Evolutionary conservation across 2,888 invertebrate genomes (phyloP), one percentile per base, ranked within the genome.

Genomic region (Conomelus anceps): DNA sequence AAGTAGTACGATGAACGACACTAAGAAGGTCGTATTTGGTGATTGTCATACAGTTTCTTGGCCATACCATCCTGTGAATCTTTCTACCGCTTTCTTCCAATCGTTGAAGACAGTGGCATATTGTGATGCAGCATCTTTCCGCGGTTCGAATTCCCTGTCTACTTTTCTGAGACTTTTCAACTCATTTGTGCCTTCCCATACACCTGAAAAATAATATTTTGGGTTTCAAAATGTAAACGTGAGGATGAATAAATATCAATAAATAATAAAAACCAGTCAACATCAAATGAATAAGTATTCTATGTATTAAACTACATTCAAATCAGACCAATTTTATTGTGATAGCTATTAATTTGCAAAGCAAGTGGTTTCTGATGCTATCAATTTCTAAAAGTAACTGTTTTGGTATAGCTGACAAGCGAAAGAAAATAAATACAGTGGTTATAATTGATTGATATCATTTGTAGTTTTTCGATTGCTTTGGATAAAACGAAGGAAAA

Each of bases 121-220:
- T 89, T 91, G 91, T 24, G 92, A 91, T 90, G 91, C 92, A 89
- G 92, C 92, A 29, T 92, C 91, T 84, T 92, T 90, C 89, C 93
- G 92, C 0, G 95, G 95, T 90, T 93, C 91, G 91, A 98, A 98
- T 23, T 95, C 93, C 89, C 93, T 94, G 22, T 96, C 96, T 17
- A 96, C 92, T 92, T 94, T 93, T 23, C 96, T 94, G 87, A 96
- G 93, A 11, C 94, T 92, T 89, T 94, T 93, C 23, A 98, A 92
- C 91, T 97, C 96, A 3, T 96, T 95, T 92, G 95, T 95, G 87
- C 94, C 94, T 91, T 95, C 95, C 97, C 97, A 98, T 90, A 97
- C 94, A 91, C 96, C 97, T 96, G 93, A 22, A 93, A 92, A 89
- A 63, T 20, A 24, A 24, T 17, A 9, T 26, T 6, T 22, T 20